Base-by-base conservation (phyloP, 2,888 invertebrate genomes). In the Microctonus aethiopoides region DNA sequence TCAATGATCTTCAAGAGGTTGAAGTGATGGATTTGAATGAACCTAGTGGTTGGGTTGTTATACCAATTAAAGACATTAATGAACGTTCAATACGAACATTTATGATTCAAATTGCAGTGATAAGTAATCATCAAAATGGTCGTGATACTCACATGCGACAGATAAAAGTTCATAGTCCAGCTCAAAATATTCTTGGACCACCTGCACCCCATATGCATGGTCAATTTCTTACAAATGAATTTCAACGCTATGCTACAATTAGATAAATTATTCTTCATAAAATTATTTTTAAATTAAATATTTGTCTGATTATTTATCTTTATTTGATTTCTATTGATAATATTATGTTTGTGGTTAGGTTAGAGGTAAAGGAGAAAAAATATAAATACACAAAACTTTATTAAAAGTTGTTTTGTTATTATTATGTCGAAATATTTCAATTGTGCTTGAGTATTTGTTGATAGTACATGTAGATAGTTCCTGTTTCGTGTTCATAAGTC, bases 81-180 rank as follows among this genome's bases (percentile, higher is more conserved):
- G 94, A 95, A 46, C 91, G 93, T 77, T 95, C 96, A 1, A 94
- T 98, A 60, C 90, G 98, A 78, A 97, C 98, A 16, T 99, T 97
- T 83, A 97, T 97, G 94, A 92, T 98, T 66, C 98, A 98, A 87
- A 94, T 98, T 78, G 97, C 97, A 20, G 96, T 98, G 0, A 91
- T 98, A 57, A 96, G 97, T 78, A 99, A 99, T 87, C 99, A 99
- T 87, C 99, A 99, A 86, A 99, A 99, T 88, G 99, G 99, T 3
- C 88, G 99, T 73, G 99, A 99, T 84, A 99, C 99, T 0, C 99
- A 99, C 83, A 95, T 99, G 91, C 90, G 99, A 66, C 97, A 97
- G 87, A 97, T 99, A 71, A 96, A 97, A 87, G 94, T 99, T 67
- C 96, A 98, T 84, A 97, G 98, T 61, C 97, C 98, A 0, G 90